Evolutionary conservation across 1,140 invertebrate species (phyloP), one percentile per base, ranked within the genome.

Genomic region (Drosophila sp.): DNA sequence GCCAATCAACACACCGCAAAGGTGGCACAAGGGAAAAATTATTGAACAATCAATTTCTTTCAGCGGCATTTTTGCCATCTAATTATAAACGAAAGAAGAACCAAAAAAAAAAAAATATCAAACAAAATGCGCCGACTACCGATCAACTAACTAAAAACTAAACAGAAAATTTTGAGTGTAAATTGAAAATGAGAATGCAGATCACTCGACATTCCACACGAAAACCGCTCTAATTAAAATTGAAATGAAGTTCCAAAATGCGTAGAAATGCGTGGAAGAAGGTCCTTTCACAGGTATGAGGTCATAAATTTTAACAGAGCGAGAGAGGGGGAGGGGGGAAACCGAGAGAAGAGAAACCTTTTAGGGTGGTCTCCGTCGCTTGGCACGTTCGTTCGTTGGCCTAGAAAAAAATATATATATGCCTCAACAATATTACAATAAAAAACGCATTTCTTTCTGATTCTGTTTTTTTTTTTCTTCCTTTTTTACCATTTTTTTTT

Each of bases 1-100:
- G 58, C 75, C 82, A 85, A 85, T 85, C 82, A 85, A 78, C 70
- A 81, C 83, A 81, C 79, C 66, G 66, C 79, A 82, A 80, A 84
- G 80, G 80, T 80, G 82, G 81, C 81, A 85, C 75, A 79, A 69
- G 7, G 8, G 8, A 64, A 76, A 71, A 86, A 86, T 86, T 76
- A 86, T 86, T 86, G 81, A 75, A 86, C 83, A 87, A 86, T 86
- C 83, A 86, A 87, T 86, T 85, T 71, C 65, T 58, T 50, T 70
- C 79, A 75, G 84, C 79, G 84, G 83, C 83, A 87, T 89, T 86
- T 64, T 87, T 89, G 84, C 83, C 83, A 87, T 87, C 84, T 87
- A 87, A 87, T 87, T 87, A 87, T 87, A 82, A 85, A 82, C 79
- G 70, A 70, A 72, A 41, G 54, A 62, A 44, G 38, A 57, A 47